phyloP scores from a whole-genome alignment of 2,888 invertebrate genomes.

The Dicycla oo region DNA sequence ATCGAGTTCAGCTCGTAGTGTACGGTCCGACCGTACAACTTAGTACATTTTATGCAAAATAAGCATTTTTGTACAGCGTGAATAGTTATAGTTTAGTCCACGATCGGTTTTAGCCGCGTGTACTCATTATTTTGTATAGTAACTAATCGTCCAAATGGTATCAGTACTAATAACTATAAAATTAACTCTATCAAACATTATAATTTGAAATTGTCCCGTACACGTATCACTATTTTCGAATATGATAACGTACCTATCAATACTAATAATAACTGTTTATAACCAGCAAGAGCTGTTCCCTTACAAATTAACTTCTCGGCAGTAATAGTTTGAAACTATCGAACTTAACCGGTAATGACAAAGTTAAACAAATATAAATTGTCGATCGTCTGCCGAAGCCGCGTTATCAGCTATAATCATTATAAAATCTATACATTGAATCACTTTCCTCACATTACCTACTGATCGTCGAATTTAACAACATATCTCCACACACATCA shows the following conservation, averaged over 20 bases:
- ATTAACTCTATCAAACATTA: neutral
- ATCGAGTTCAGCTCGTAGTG: conserved; percentile 1
- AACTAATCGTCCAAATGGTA: neutral
- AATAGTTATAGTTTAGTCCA: neutral
- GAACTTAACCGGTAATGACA: neutral
- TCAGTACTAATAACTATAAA: neutral
- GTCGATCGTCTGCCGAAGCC: conserved; percentile 41
- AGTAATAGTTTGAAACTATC: conserved; percentile 1
- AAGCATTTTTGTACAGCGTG: neutral
- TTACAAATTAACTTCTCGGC: neutral
- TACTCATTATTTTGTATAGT: neutral
- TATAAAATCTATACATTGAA: conserved; percentile 15
- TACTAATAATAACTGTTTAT: neutral
- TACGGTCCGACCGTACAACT: neutral
- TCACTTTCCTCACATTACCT: conserved; percentile 22
- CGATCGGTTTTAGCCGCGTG: neutral
- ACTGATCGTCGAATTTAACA: conserved; percentile 21
- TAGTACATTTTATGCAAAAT: neutral
- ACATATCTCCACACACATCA: conserved; percentile 21
- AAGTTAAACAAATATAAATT: neutral
- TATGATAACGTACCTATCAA: neutral
- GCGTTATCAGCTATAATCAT: conserved; percentile 23
- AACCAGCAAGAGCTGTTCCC: neutral
- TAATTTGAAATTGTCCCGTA: neutral
- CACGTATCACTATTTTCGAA: neutral